These are phyloP conservation scores for Cylas formicarius DNA, from an alignment of 1,140 invertebrate genomes.

Conservation along the genomic window DNA sequence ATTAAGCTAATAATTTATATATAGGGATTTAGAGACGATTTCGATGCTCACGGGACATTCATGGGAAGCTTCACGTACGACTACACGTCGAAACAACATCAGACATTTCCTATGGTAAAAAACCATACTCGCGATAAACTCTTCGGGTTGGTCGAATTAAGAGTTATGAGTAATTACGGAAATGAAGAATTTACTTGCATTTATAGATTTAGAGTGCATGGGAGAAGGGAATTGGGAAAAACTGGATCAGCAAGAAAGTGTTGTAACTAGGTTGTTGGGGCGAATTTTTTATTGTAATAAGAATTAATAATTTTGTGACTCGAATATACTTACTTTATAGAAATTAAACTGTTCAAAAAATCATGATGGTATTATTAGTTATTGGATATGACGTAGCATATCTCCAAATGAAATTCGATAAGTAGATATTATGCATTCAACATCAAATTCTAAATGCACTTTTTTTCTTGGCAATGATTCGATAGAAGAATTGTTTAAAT, in stretches of 20 bases:
- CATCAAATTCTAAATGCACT: too few species aligned
- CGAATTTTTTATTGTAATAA: neutral
- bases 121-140: slow-evolving; percentile 9
- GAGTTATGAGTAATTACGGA: slow-evolving; percentile 25
- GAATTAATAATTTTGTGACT: neutral
- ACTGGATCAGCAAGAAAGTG: neutral
- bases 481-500: too few species aligned
- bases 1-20: too few species aligned
- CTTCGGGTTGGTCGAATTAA: slow-evolving; percentile 22
- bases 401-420: too few species aligned
- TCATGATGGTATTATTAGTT: too few species aligned
- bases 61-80: slow-evolving; percentile 24
- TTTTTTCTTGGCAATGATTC: too few species aligned
- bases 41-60: slow-evolving; percentile 6
- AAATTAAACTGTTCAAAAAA: too few species aligned
- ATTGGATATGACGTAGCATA: too few species aligned
- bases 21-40: slow-evolving; percentile 12
- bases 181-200: slow-evolving; percentile 25
- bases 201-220: slow-evolving; percentile 27
- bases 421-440: too few species aligned
- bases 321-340: too few species aligned
- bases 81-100: slow-evolving; percentile 18
- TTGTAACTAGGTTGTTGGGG: neutral
- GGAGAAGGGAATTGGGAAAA: too few species aligned
- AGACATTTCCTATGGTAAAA: slow-evolving; percentile 22